Conservation (phyloP, 2,888 invertebrate genomes). For the Dryobotodes eremita region DNA sequence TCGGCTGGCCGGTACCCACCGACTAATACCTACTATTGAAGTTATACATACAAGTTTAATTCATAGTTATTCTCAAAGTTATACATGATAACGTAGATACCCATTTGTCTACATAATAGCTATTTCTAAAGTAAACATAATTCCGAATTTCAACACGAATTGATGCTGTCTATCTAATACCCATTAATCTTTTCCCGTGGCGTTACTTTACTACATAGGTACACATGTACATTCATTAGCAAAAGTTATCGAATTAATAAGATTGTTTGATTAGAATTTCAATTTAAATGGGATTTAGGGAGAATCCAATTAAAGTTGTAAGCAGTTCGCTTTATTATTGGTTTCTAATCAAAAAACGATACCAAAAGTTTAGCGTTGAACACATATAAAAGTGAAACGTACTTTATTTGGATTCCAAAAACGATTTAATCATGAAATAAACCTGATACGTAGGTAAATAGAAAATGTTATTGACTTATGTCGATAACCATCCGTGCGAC, state of each 20-base stretch:
- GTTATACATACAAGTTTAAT: slow-evolving; percentile 29
- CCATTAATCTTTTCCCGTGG: slow-evolving; percentile 19
- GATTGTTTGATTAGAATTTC: slow-evolving; percentile 15
- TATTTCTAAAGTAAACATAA: slow-evolving; percentile 14
- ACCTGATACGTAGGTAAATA: slow-evolving; percentile 17
- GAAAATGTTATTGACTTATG: slow-evolving; percentile 31
- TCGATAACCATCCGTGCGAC: slow-evolving; percentile 35
- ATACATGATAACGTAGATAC: slow-evolving; percentile 2
- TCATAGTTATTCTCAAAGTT: slow-evolving; percentile 23
- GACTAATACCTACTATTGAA: slow-evolving; percentile 16
- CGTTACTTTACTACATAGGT: not conserved
- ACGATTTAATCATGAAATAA: slow-evolving; percentile 30
- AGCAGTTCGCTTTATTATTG: not conserved
- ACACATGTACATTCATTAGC: slow-evolving; percentile 25
- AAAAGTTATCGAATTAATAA: slow-evolving; percentile 7
- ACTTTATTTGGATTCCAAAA: not conserved
- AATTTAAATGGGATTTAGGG: slow-evolving; percentile 25
- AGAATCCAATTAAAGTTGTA: slow-evolving; percentile 27
- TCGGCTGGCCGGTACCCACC: slow-evolving; percentile 16
- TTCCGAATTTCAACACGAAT: slow-evolving; percentile 4
- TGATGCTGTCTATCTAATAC: slow-evolving; percentile 11
- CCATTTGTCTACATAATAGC: not conserved
- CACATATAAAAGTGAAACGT: not conserved
- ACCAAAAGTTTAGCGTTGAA: not conserved
- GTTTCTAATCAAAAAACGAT: not conserved